A percentile compares a stretch with the other conserved stretches of the same genome.
phyloP scores from a whole-genome alignment of 1,140 invertebrate genomes.

The Centruroides vittatus region DNA sequence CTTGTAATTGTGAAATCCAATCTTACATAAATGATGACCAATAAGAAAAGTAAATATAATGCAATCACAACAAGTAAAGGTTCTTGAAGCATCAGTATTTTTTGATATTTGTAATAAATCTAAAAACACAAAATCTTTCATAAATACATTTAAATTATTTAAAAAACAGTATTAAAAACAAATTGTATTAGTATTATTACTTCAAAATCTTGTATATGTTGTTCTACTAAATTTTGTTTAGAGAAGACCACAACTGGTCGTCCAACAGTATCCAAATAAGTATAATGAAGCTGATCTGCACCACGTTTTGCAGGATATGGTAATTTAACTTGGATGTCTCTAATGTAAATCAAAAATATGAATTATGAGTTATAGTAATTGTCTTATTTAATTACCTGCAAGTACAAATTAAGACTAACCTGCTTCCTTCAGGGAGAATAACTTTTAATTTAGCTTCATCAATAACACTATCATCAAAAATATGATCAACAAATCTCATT shows the following conservation, averaged over 20 bases:
- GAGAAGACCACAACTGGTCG: constrained; percentile 70
- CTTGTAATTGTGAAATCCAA: constrained; percentile 84
- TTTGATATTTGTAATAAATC: constrained; percentile 78
- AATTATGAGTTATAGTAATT: too few relatives aligned
- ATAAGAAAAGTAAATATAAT: constrained; percentile 76
- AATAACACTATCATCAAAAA: constrained; percentile 92
- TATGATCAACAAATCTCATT: constrained; percentile 86
- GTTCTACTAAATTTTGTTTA: constrained; percentile 84
- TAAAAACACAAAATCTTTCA: constrained; percentile 33
- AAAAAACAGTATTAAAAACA: constrained; percentile 6
- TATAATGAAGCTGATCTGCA: constrained; percentile 64
- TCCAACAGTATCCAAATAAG: constrained; percentile 90
- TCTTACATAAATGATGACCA: constrained; percentile 85
- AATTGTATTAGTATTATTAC: constrained; percentile 24
- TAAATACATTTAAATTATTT: background rate
- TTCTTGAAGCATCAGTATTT: constrained; percentile 68
- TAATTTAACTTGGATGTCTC: constrained; percentile 60
- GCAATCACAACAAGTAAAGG: constrained; percentile 69
- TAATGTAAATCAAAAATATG: constrained; percentile 17
- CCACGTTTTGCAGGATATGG: constrained; percentile 66
- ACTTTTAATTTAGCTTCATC: constrained; percentile 80
- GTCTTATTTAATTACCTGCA: too few relatives aligned
- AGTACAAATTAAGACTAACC: constrained; percentile 24
- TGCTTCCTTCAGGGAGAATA: constrained; percentile 84
- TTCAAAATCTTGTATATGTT: constrained; percentile 82